Evolutionary conservation across 2,797 vertebrate genomes (phyloP), one percentile per base, ranked within the genome.

Genomic region (Cirrhinus mrigala): DNA sequence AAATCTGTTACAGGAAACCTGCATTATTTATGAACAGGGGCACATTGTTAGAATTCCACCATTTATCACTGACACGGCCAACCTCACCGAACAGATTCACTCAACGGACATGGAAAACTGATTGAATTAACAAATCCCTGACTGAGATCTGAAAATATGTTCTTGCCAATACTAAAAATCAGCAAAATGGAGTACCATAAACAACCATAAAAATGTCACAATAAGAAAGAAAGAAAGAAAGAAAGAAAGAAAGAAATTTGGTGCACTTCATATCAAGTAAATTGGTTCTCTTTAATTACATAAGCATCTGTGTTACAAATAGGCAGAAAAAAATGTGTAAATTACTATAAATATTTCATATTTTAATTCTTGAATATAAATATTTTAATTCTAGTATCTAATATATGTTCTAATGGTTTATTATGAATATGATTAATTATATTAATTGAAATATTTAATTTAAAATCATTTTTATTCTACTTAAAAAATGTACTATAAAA

Each of bases 1-100:
- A 87, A 90, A 91, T 94, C 91, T 93, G 92, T 92, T 94, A 90
- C 87, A 93, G 94, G 88, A 95, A 94, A 95, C 92, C 95, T 96
- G 92, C 93, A 96, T 95, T 89, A 91, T 91, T 93, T 90, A 95
- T 92, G 89, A 93, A 91, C 88, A 90, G 87, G 88, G 92, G 89
- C 89, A 90, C 88, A 89, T 91, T 94, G 92, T 90, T 92, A 90
- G 90, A 93, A 87, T 91, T 86, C 85, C 89, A 89, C 85, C 89
- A 94, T 96, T 91, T 87, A 93, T 95, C 92, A 91, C 71, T 84
- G 87, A 85, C 90, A 92, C 91, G 90, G 89, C 92, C 91, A 79
- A 89, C 88, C 85, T 85, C 74, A 56, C 88, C 69, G 89, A 89
- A 92, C 91, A 92, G 90, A 88, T 88, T n/a, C 46, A 62, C 40